Evolutionary conservation across 2,888 invertebrate species (phyloP), one percentile per base, ranked within the genome.

Genomic region (Dorcus parallelipipedus): DNA sequence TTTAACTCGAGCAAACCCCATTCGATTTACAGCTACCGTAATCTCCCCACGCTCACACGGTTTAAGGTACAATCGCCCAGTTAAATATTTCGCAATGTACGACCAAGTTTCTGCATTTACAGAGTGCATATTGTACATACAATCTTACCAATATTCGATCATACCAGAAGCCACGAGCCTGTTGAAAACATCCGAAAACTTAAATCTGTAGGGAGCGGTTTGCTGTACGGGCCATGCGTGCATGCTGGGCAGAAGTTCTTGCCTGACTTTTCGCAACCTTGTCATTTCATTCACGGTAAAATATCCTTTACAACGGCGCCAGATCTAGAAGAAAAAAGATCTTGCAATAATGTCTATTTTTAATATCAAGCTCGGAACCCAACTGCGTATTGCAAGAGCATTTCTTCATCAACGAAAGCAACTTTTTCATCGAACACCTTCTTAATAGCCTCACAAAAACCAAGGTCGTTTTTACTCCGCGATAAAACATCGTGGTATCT

Each of bases 341-440:
- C 20, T 33, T 33, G 26, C 26, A 33, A 33, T 4, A 5, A 33
- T 7, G 6, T 4, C 6, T 20, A 33, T 0, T 33, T 33, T 1
- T 33, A 14, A 14, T 14, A 33, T 33, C 26, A 33, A 33, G 4
- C 26, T 33, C 6, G 26, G 26, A 6, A 3, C 20, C 42, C 39
- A 33, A 59, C 59, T 41, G 52, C 52, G 14, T 55, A 55, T 9
- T 51, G 52, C 20, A 54, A 14, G 3, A 20, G 23, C n/a, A 52
- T 59, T 49, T 59, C 55, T 59, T 59, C 59, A 9, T 59, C 59
- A 1, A 59, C 45, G 14, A 59, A 39, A 5, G 59, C 59, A 7
- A 49, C 41, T 9, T 42, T 43, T 2, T 39, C 9, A 9, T 52
- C 10, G 17, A 55, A 10, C 7, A 52, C 9, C 14, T 45, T 52